phyloP scores from a whole-genome alignment of 1,140 invertebrate genomes.

The Drosophila yakuba region DNA sequence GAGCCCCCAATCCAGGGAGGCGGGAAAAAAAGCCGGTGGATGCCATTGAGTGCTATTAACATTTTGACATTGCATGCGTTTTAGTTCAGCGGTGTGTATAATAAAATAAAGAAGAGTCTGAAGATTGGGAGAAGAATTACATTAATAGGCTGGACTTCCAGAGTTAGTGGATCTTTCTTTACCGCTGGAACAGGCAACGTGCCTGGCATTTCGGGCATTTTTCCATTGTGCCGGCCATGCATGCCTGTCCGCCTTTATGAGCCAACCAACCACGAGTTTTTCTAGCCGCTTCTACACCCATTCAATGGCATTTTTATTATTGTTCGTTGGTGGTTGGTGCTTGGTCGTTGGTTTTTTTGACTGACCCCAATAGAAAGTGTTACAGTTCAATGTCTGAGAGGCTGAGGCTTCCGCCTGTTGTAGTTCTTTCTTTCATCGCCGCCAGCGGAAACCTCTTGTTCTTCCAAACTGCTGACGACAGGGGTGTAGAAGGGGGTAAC shows the following conservation, averaged over 20 bases:
- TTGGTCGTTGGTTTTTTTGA: constrained; percentile 26
- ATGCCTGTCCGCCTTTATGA: constrained; percentile 72
- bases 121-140: constrained; percentile 40
- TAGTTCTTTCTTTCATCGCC: constrained; percentile 10
- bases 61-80: constrained; percentile 76
- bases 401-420: constrained; percentile 54
- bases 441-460: constrained; percentile 26
- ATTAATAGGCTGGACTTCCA: constrained; percentile 68
- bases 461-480: constrained; percentile 36
- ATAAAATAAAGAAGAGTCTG: constrained; percentile 33
- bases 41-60: constrained; percentile 62
- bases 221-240: constrained; percentile 64
- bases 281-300: constrained; percentile 55
- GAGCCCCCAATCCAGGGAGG: constrained; percentile 17
- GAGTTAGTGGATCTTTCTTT: constrained; percentile 27
- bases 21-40: constrained; percentile 24
- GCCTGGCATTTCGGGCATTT: constrained; percentile 60
- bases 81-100: constrained; percentile 45
- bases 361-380: constrained; percentile 78
- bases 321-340: constrained; percentile 31
- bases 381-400: constrained; percentile 78
- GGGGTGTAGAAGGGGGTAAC: neutral
- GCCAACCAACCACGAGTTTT: constrained; percentile 43
- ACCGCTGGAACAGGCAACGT: constrained; percentile 44
- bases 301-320: constrained; percentile 76